These are phyloP conservation scores for Dynastes maya DNA, from an alignment of 2,888 invertebrate species.

Conservation along the genomic window DNA sequence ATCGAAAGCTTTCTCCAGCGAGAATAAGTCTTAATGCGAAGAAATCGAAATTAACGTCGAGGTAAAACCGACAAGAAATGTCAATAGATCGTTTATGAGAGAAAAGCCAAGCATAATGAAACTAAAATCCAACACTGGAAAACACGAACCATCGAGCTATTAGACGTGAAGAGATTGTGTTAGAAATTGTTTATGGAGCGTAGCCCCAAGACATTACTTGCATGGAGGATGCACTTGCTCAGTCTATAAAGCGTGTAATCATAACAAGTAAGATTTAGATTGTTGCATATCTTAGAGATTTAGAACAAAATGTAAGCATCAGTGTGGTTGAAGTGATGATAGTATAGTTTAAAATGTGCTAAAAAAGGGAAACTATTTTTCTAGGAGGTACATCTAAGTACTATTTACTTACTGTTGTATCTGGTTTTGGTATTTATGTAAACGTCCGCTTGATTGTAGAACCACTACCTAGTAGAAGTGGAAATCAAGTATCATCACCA, in stretches of 20 bases:
- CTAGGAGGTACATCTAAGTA: too few species aligned
- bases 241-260: background rate
- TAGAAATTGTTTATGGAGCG: slow-evolving; percentile 8
- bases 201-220: background rate
- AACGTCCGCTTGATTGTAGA: too few species aligned
- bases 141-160: background rate
- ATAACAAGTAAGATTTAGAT: background rate
- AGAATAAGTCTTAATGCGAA: slow-evolving; percentile 7
- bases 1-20: slow-evolving; percentile 7
- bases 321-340: too few species aligned
- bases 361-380: too few species aligned
- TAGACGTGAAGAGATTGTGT: slow-evolving; percentile 3
- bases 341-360: too few species aligned
- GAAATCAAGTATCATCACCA: too few species aligned
- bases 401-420: too few species aligned
- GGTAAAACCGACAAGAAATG: background rate
- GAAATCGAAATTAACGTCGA: slow-evolving; percentile 14
- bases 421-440: too few species aligned
- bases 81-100: background rate
- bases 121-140: slow-evolving; percentile 2
- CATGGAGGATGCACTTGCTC: background rate
- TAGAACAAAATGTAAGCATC: too few species aligned
- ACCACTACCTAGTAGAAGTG: too few species aligned
- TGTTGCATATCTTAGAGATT: background rate
- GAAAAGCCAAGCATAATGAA: background rate